Evolutionary conservation across 2,113 vertebrate species (phyloP), one percentile per base, ranked within the genome.

Genomic region (Indri indri): DNA sequence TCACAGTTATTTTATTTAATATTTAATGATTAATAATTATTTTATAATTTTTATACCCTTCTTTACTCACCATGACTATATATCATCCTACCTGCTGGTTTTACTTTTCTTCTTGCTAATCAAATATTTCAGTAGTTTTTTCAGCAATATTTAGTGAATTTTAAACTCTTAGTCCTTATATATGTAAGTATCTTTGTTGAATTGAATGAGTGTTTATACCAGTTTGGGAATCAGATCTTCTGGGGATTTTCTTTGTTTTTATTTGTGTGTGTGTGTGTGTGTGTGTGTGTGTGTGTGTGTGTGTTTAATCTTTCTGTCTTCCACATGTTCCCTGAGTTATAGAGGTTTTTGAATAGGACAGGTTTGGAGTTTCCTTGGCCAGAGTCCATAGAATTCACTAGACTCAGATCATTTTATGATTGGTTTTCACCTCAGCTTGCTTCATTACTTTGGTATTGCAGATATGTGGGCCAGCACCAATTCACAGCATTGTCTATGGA

Each of bases 201-300:
- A 89, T 23, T 68, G 50, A 93, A 88, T 80, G 20, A 81, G 7
- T 68, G 45, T 96, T 96, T 97, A 82, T 59, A 45, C 0, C 23
- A 37, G 1, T 42, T 92, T 8, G 50, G 85, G 8, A 94, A 71
- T 50, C 52, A 65, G 8, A 68, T 70, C 17, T 79, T 52, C 20
- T 34, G 10, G 59, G 59, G 5, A 52, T 52, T 54, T 52, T 17
- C 17, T 52, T 52, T 54, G 52, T 54, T 54, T 54, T 5, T 18
- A 1, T 17, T 18, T 54, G 17, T 54, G 17, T 54, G 52, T 54
- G 52, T 54, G 52, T 54, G 52, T 54, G 52, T 47, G 47, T 47
- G 8, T 47, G 47, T 47, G 45, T 16, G 8, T 47, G 47, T 47
- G 45, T 16, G 50, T 52, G 14, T 17, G 52, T 18, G 59, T 22